Evolutionary conservation across 2,797 vertebrate genomes (phyloP).

Genomic region (Pantherophis alleghaniensis): DNA sequence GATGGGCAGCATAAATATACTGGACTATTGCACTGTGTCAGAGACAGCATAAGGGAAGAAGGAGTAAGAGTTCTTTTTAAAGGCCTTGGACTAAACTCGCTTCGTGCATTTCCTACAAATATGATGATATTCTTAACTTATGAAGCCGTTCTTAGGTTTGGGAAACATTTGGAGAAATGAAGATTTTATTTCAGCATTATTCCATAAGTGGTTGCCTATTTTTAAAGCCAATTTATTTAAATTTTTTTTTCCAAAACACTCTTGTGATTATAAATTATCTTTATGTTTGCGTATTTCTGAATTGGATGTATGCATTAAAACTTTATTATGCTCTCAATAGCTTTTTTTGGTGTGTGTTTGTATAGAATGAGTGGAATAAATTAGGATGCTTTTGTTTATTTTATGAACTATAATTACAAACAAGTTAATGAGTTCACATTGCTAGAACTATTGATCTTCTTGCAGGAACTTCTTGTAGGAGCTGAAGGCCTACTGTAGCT

Average conservation of each 20-base stretch:
- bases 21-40: slow-evolving; percentile 83
- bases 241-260: background rate
- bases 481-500: background rate
- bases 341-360: background rate
- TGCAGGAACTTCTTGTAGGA: background rate
- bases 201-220: background rate
- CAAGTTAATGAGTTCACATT: background rate
- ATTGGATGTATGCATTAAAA: background rate
- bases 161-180: slow-evolving; percentile 48
- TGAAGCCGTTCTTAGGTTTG: slow-evolving; percentile 76
- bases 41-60: slow-evolving; percentile 77
- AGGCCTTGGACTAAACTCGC: slow-evolving; percentile 86
- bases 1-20: slow-evolving; percentile 74
- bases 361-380: background rate
- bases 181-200: background rate
- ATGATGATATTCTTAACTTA: slow-evolving; percentile 88
- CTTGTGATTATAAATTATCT: background rate
- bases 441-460: background rate
- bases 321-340: background rate
- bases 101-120: slow-evolving; percentile 89
- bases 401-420: background rate
- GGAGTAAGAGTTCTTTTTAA: slow-evolving; percentile 84
- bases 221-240: background rate
- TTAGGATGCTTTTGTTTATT: background rate
- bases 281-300: background rate